phyloP scores from a whole-genome alignment of 2,797 vertebrate genomes.

The Galago senegalensis region DNA sequence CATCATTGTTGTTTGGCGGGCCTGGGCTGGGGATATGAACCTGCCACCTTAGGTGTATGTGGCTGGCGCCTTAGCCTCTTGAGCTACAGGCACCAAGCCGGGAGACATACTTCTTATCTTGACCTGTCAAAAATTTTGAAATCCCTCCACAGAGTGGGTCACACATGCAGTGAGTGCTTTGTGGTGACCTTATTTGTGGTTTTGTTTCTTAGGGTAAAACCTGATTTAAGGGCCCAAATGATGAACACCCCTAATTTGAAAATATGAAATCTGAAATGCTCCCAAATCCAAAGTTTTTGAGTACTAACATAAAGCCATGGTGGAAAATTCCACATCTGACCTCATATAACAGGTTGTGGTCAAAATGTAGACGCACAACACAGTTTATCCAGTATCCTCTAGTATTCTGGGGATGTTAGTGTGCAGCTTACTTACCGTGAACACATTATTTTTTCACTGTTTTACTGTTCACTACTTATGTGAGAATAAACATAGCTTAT shows the following conservation, averaged over 20 bases:
- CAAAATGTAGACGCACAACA: neutral
- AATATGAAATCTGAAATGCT: neutral
- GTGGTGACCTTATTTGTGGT: neutral
- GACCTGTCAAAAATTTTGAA: neutral
- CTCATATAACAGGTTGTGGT: neutral
- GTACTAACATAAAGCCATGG: neutral
- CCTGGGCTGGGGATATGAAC: no score
- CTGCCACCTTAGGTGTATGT: no score
- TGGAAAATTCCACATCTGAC: neutral
- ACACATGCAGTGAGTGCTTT: neutral
- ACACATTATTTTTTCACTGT: neutral
- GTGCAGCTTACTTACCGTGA: neutral
- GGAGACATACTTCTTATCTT: neutral
- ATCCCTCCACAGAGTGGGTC: neutral
- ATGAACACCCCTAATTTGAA: neutral
- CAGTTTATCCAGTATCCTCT: neutral
- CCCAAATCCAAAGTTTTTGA: neutral
- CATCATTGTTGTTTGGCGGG: no score
- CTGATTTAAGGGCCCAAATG: neutral
- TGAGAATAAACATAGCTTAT: neutral
- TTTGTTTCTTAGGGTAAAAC: constrained; percentile 51
- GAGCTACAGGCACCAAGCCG: no score
- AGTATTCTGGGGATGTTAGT: neutral
- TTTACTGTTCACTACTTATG: neutral
- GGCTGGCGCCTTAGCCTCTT: no score